Evolutionary conservation across 2,797 vertebrate species (phyloP).

Genomic region (Bovichtus diacanthus): DNA sequence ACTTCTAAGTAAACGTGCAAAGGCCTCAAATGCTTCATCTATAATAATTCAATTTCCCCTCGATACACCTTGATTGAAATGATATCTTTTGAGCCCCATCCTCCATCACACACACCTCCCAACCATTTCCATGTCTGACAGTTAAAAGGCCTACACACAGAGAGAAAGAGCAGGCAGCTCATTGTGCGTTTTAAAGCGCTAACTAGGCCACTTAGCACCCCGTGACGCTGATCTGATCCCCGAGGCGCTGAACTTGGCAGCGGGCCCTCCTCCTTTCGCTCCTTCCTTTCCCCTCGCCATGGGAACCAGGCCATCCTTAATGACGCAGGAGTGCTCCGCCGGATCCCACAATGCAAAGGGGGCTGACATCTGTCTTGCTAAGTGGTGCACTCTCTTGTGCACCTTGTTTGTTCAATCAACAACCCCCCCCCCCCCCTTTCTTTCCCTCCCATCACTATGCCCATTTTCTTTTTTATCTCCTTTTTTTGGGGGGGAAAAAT

Average conservation of each 20-base stretch:
- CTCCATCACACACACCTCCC: slow-evolving; percentile 53
- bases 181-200: slow-evolving; percentile 85
- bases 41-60: slow-evolving; percentile 23
- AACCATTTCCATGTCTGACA: slow-evolving; percentile 69
- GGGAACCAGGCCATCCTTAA: slow-evolving; percentile 86
- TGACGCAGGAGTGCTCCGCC: slow-evolving; percentile 79
- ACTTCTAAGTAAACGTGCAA: neutral
- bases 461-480: slow-evolving; percentile 38
- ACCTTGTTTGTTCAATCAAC: slow-evolving; percentile 84
- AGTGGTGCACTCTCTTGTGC: slow-evolving; percentile 83
- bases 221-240: slow-evolving; percentile 84
- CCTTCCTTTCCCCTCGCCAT: slow-evolving; percentile 81
- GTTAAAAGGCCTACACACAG: slow-evolving; percentile 81
- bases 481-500: slow-evolving; percentile 29
- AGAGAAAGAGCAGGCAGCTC: slow-evolving; percentile 80
- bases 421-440: slow-evolving; percentile 34
- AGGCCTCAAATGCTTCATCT: slow-evolving; percentile 10
- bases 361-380: slow-evolving; percentile 86
- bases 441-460: slow-evolving; percentile 22
- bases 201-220: slow-evolving; percentile 87
- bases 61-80: slow-evolving; percentile 58
- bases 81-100: slow-evolving; percentile 29
- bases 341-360: slow-evolving; percentile 82
- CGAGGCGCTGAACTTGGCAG: slow-evolving; percentile 83
- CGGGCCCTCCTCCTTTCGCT: slow-evolving; percentile 77